phyloP scores from a whole-genome alignment of 2,888 invertebrate genomes.

The Pterostichus niger region DNA sequence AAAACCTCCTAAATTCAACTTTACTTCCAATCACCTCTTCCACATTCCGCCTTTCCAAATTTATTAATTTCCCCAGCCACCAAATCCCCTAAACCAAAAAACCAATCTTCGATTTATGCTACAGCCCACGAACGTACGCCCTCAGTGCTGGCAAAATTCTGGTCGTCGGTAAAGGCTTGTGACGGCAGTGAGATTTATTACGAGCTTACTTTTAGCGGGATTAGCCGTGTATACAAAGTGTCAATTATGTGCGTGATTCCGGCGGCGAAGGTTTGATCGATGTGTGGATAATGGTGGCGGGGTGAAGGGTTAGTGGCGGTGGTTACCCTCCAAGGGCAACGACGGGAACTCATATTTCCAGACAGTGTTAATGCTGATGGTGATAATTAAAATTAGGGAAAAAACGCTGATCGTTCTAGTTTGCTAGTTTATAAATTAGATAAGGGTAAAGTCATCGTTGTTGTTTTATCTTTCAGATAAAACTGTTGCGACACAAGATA shows the following conservation, averaged over 20 bases:
- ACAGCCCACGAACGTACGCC: neutral
- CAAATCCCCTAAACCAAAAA: neutral
- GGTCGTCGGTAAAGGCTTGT: conserved; percentile 10
- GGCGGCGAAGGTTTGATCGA: conserved; percentile 51
- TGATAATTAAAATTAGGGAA: too few relatives aligned
- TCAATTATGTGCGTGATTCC: conserved; percentile 60
- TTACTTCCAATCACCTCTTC: neutral
- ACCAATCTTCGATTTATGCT: neutral
- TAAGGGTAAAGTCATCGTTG: too few relatives aligned
- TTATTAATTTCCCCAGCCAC: neutral
- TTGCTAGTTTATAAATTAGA: too few relatives aligned
- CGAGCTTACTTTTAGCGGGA: conserved; percentile 59
- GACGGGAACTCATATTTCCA: too few relatives aligned
- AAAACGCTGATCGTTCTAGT: too few relatives aligned
- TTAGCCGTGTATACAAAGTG: conserved; percentile 56
- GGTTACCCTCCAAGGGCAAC: neutral
- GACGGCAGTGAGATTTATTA: conserved; percentile 49
- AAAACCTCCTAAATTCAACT: neutral
- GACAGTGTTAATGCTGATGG: too few relatives aligned
- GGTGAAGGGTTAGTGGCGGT: conserved; percentile 15
- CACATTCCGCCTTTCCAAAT: neutral
- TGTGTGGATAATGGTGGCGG: conserved; percentile 40
- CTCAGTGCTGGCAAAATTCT: neutral
- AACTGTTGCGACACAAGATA: too few relatives aligned
- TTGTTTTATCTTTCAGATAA: too few relatives aligned